Evolutionary conservation across 2,888 invertebrate species (phyloP), one percentile per base, ranked within the genome.

Genomic region (Aphidius colemani): DNA sequence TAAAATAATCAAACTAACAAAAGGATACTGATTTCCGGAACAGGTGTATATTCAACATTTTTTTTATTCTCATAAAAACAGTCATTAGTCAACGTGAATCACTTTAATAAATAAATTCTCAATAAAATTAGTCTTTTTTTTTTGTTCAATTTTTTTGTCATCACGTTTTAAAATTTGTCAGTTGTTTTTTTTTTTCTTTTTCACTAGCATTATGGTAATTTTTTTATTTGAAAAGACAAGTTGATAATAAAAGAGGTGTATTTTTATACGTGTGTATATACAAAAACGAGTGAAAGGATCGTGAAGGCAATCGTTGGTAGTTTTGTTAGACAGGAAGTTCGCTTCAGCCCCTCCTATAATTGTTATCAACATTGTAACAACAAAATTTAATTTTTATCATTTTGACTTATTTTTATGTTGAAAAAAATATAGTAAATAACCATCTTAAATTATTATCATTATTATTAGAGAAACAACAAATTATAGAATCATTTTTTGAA

Each of bases 11-110:
- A 13, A 9, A 30, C 30, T 7, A 6, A 45, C 45, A 69, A 69
- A 65, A 70, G 67, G 70, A 66, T 65, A 57, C 55, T 66, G 66
- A 66, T 69, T 70, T 70, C 70, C 70, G 69, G 70, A 62, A 67
- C 69, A 70, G 69, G 69, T 70, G 70, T 65, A 56, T 59, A 40
- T 49, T 43, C 50, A 5, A 41, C 18, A 10, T 59, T 55, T 10
- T 43, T 40, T 13, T 40, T 55, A 43, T 55, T 30, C 5, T 30
- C 5, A 30, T 30, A 30, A 30, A 30, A 0, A 30, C 5, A 30
- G 30, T 30, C 30, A 30, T 30, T 30, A 30, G 30, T 30, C 30
- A 30, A 30, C 30, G 30, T 30, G 30, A 30, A 30, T 30, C 30
- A 30, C 30, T 30, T 30, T 2, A 30, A 30, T 30, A 30, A 30